Conservation (phyloP, 2,113 vertebrate species). For the Rhipidura dahli region DNA sequence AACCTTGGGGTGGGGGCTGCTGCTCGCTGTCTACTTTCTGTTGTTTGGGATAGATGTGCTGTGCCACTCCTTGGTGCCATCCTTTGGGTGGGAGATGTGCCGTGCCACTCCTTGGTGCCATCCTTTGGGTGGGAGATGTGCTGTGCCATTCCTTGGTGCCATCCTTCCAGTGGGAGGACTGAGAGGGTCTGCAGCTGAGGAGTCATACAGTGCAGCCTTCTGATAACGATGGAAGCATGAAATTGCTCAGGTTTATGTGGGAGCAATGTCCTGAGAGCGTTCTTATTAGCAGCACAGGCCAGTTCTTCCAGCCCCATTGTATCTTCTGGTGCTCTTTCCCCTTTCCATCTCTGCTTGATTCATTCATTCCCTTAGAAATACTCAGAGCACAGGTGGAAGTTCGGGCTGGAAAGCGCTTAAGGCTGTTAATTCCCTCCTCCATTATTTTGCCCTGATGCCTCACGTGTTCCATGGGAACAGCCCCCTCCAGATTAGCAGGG, state of each 20-base stretch:
- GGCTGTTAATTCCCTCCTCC: not conserved
- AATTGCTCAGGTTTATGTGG: not conserved
- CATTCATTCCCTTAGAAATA: not conserved
- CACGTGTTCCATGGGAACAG: not conserved
- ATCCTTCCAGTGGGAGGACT: not conserved
- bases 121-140: no score
- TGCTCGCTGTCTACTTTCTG: not conserved
- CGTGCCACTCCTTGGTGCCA: no score
- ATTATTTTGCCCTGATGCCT: not conserved
- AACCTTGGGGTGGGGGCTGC: not conserved
- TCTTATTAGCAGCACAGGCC: not conserved
- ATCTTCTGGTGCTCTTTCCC: not conserved
- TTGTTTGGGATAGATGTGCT: not conserved
- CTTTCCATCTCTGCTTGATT: not conserved
- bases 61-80: no score
- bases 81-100: no score
- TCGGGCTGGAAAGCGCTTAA: fast-evolving
- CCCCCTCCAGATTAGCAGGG: not conserved
- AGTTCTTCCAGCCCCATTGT: not conserved
- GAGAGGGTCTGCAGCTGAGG: not conserved
- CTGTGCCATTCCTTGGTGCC: not conserved
- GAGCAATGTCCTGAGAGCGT: fast-evolving
- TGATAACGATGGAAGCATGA: fast-evolving
- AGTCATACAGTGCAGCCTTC: not conserved
- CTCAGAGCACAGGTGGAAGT: not conserved